A percentile compares a stretch with the other conserved stretches of the same genome.
Conservation (phyloP, 2,113 vertebrate species). For the Notiomystis cincta region DNA sequence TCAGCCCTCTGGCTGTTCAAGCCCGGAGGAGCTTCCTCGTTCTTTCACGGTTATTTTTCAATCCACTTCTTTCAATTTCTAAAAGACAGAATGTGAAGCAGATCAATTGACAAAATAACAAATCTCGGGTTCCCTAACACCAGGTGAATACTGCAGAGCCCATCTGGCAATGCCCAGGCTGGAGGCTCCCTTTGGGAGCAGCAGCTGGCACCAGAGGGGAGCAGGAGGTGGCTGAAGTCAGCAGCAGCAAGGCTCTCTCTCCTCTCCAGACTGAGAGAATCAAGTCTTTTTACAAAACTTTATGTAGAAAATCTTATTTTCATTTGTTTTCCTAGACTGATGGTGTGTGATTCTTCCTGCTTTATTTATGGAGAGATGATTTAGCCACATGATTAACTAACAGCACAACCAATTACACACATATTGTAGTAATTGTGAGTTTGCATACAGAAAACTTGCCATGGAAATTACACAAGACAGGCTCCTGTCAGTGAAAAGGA, state of each 20-base stretch:
- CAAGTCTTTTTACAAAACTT: not conserved
- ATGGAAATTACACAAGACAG: not conserved
- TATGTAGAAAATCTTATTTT: not conserved
- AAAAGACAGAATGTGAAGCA: not conserved
- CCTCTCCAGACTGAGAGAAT: not conserved
- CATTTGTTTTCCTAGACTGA: not conserved
- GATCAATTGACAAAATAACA: not conserved
- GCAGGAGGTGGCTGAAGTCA: not conserved
- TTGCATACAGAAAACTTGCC: slow-evolving; percentile 3
- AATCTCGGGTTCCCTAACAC: not conserved
- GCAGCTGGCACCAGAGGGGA: not conserved
- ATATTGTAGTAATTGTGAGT: slow-evolving; percentile 1
- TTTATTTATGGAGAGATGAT: slow-evolving; percentile 32
- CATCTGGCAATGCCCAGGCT: not conserved
- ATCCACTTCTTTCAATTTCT: not conserved
- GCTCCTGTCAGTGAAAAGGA: not conserved
- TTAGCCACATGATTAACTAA: not conserved
- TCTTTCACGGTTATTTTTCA: not conserved
- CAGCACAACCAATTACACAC: not conserved
- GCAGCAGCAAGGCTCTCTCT: not conserved
- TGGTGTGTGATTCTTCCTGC: not conserved
- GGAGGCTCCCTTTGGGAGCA: not conserved
- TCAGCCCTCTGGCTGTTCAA: not conserved
- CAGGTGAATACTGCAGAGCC: not conserved
- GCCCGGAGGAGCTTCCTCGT: slow-evolving; percentile 22